phyloP scores from a whole-genome alignment of 2,113 vertebrate species.

The Dryoscopus gambensis region DNA sequence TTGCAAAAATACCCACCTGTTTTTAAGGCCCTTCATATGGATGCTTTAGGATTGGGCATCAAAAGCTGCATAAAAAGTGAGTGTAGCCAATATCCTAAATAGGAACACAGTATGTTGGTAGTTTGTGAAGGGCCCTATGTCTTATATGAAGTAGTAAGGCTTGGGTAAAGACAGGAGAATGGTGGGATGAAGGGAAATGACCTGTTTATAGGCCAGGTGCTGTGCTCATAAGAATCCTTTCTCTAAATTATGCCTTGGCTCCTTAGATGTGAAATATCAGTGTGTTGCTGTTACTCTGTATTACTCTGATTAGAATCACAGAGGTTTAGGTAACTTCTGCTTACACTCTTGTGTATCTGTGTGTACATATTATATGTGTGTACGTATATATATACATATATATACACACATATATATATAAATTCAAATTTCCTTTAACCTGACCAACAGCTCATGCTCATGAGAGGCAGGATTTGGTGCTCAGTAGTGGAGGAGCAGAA shows the following conservation, averaged over 20 bases:
- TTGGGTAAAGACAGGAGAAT: not conserved
- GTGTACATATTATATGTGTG: not conserved
- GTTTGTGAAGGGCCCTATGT: not conserved
- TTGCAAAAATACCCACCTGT: not conserved
- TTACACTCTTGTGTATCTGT: not conserved
- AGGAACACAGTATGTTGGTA: not conserved
- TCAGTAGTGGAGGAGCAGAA: not conserved
- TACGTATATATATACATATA: not conserved
- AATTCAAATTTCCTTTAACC: not conserved
- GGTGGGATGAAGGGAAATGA: not conserved
- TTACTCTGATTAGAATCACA: not conserved
- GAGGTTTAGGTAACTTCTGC: not conserved
- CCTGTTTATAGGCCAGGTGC: no score
- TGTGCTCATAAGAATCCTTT: not conserved
- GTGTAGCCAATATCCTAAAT: not conserved
- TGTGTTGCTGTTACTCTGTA: no score
- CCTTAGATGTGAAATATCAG: not conserved
- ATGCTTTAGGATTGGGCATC: not conserved
- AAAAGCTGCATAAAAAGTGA: not conserved
- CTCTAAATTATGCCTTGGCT: not conserved
- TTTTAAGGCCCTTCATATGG: not conserved
- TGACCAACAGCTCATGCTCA: not conserved
- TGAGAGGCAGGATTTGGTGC: not conserved
- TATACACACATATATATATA: not conserved
- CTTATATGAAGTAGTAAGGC: not conserved